Base-by-base conservation (phyloP, 37 sponge, comb jelly and placozoan genomes). In the Haliclona indistincta region DNA sequence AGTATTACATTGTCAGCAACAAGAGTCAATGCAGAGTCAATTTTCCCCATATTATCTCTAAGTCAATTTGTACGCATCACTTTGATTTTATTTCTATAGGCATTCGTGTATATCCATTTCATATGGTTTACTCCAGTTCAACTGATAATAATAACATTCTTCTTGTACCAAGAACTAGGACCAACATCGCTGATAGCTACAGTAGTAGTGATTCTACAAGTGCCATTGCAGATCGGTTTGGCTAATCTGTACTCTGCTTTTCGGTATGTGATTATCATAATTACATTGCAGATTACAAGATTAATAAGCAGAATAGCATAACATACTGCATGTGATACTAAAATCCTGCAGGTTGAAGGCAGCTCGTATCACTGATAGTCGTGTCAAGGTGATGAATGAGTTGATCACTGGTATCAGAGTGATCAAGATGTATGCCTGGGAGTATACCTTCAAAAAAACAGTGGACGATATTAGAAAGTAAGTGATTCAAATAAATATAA, bases 341-440 rank as follows among this genome's bases (percentile, higher is more conserved):
- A n/a, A n/a, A 32, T 11, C 32, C n/a, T 20, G 1, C 41, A 91
- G 92, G 40, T 69, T 83, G 2, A 78, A 77, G 43, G 78, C 86
- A 29, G 93, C 88, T 28, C 17, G 20, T 33, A 41, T 79, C 38
- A 91, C 92, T 11, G 93, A 93, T 74, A 81, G 70, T 29, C 64
- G 93, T 25, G 70, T 93, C 0, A 60, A 62, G 39, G 54, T 88
- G 43, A 93, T 93, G 89, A 93, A 88, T 56, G 89, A 93, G 63
- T 54, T 93, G 52, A 93, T 93, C 70, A 45, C 86, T 47, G 89
- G 93, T 15, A 93, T 93, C 63, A 88, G 86, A 71, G 78, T 88
- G 42, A 93, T 93, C 67, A 93, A 93, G 80, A 93, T 93, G 93
- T 93, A 93, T 64, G 93, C 74, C 43, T 93, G 93, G 93, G 93